Evolutionary conservation across 1,140 invertebrate genomes (phyloP).

Genomic region (Diabrotica undecimpunctata): DNA sequence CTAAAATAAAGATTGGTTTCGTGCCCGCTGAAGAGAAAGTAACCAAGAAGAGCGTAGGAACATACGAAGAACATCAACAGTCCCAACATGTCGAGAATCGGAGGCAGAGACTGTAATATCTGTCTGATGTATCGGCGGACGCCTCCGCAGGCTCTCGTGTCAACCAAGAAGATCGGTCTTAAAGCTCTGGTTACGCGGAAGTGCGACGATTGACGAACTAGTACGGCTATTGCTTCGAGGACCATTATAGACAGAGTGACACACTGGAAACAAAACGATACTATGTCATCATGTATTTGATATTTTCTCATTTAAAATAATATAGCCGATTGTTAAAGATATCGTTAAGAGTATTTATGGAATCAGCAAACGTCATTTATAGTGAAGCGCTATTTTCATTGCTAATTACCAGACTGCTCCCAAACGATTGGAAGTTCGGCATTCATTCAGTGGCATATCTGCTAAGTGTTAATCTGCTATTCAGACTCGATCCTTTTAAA

Average conservation of each 20-base stretch:
- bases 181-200: constrained; percentile 83
- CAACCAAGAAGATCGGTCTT: constrained; percentile 85
- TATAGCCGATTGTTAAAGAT: too few species aligned
- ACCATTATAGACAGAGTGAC: constrained; percentile 79
- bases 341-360: too few species aligned
- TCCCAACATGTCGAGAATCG: constrained; percentile 84
- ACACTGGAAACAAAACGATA: constrained; percentile 56
- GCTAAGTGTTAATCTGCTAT: too few species aligned
- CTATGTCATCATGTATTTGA: not conserved
- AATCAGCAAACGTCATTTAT: not conserved
- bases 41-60: constrained; percentile 79
- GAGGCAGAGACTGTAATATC: constrained; percentile 80
- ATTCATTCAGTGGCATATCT: too few species aligned
- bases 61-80: constrained; percentile 83
- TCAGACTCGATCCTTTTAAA: too few species aligned
- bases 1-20: constrained; percentile 73
- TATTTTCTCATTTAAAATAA: too few species aligned
- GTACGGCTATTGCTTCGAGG: constrained; percentile 75
- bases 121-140: constrained; percentile 70
- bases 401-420: too few species aligned
- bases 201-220: constrained; percentile 79
- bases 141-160: constrained; percentile 78
- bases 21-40: constrained; percentile 74
- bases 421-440: too few species aligned
- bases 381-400: not conserved